Evolutionary conservation across 2,113 vertebrate species (phyloP).

Genomic region (Corythaixoides concolor): DNA sequence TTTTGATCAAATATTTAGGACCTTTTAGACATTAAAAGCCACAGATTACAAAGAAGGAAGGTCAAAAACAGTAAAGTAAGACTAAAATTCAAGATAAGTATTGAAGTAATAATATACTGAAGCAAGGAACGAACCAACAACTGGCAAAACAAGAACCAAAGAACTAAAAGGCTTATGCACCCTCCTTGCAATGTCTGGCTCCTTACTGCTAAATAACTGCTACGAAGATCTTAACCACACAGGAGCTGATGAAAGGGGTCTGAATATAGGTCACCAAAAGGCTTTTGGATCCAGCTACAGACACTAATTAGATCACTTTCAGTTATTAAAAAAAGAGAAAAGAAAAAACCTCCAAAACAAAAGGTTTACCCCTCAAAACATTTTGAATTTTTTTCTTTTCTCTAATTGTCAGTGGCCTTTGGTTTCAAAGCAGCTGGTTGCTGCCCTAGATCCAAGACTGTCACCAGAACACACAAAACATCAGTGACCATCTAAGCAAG

Average conservation of each 20-base stretch:
- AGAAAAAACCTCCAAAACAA: neutral
- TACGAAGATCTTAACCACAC: neutral
- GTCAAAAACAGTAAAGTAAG: neutral
- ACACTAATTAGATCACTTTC: constrained; percentile 36
- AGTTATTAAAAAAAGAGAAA: constrained; percentile 2
- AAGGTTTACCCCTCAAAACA: neutral
- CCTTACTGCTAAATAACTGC: neutral
- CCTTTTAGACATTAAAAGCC: constrained; percentile 45
- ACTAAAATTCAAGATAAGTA: constrained; percentile 43
- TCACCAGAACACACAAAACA: neutral
- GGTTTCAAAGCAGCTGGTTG: neutral
- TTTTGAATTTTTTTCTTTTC: neutral
- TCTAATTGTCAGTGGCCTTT: neutral
- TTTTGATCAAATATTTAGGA: constrained; percentile 60
- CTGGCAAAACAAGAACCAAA: constrained; percentile 39
- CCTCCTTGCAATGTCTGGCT: neutral
- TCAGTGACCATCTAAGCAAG: neutral
- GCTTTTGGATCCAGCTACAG: constrained; percentile 3
- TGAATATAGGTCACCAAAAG: constrained; percentile 37
- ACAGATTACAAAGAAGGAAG: constrained; percentile 37
- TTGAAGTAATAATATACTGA: neutral
- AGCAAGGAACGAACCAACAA: constrained; percentile 20
- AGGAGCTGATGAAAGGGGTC: constrained; percentile 9
- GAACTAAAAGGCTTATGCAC: constrained; percentile 4
- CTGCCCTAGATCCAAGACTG: neutral